Base-by-base conservation (phyloP, 1,140 invertebrate genomes). In the Melitaea cinxia region DNA sequence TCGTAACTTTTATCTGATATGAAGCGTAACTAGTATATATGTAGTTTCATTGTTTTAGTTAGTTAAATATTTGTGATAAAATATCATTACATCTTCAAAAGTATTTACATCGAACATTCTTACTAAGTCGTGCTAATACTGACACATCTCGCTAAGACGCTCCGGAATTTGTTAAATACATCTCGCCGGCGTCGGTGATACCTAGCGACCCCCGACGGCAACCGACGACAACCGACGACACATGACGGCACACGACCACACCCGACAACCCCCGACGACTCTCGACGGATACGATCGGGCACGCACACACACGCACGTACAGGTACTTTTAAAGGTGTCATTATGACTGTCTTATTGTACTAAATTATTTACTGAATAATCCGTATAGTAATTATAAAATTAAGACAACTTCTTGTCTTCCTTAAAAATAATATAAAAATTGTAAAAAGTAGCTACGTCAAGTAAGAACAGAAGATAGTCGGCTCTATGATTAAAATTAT, bases 61-160 rank as follows among this genome's bases (percentile, higher is more conserved):
- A 63, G 39, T 35, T 55, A 55, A 24, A 55, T 42, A 63, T 63
- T 54, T 63, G 52, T 23, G 60, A 63, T 63, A 53, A 63, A 63
- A 63, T 55, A 33, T 63, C 17, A 52, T 47, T 63, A 55, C 30
- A 33, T 23, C 42, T 58, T 49, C 35, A 53, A 63, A 61, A 63
- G 19, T 63, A 63, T 63, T 54, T 63, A 63, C 60, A 63, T 53
- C 49, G 15, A 61, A 39, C 60, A 15, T 9, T 45, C 26, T 63
- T 26, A 39, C 26, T 45, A 21, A 21, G 4, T 19, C 50, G 35
- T 54, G 59, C 59, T 63, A 63, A 63, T 63, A 63, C 60, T 63
- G 60, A 47, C 60, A 15, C 23, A 6, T 45, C 42, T 39, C 12
- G 35, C 15, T 39, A 39, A 12, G 15, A 39, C 30, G 12, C 30